phyloP scores from a whole-genome alignment of 2,888 invertebrate genomes.

The Tenthredo mesomela region DNA sequence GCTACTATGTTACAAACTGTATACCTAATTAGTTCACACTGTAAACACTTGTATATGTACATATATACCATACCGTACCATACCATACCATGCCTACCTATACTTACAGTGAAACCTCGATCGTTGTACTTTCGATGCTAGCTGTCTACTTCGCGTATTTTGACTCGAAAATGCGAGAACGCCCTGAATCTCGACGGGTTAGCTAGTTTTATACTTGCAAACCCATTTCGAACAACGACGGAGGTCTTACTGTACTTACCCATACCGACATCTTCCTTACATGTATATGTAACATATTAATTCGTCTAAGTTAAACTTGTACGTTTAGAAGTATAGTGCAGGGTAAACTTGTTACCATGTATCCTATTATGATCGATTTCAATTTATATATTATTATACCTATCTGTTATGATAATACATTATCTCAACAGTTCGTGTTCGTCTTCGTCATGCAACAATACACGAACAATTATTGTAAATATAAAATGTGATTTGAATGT shows the following conservation, averaged over 20 bases:
- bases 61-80: constrained; percentile 25
- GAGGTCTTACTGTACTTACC: constrained; percentile 26
- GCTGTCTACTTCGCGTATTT: neutral
- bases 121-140: neutral
- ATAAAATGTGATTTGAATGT: constrained; percentile 76
- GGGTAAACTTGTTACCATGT: constrained; percentile 45
- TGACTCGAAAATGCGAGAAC: neutral
- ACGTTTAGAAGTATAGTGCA: constrained; percentile 33
- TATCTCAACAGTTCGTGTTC: constrained; percentile 41
- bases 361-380: constrained; percentile 38
- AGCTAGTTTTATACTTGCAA: neutral
- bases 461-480: constrained; percentile 69
- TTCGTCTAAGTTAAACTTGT: constrained; percentile 47
- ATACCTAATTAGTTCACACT: constrained; percentile 37
- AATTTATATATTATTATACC: constrained; percentile 44
- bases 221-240: neutral
- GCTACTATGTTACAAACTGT: constrained; percentile 21
- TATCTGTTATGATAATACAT: constrained; percentile 41
- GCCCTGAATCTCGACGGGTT: neutral
- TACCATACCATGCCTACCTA: constrained; percentile 22
- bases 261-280: constrained; percentile 39
- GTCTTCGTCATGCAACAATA: constrained; percentile 41
- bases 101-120: constrained; percentile 25
- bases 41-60: constrained; percentile 49
- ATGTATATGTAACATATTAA: constrained; percentile 40